Evolutionary conservation across 2,113 vertebrate genomes (phyloP).

Genomic region (Zosterops lateralis): DNA sequence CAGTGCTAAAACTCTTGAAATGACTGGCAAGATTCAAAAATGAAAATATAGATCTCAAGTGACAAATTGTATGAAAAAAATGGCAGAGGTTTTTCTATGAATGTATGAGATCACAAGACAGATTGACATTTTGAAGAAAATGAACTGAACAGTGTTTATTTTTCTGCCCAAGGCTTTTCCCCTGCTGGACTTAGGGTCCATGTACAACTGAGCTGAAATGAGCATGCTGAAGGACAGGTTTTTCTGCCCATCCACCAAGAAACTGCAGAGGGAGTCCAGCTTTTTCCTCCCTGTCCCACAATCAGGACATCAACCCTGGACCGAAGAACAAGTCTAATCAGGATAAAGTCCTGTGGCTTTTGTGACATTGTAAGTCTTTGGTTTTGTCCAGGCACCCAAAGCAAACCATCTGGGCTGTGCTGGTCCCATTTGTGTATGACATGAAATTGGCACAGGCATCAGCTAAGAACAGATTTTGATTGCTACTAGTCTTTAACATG

Average conservation of each 20-base stretch:
- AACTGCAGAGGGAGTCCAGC: not conserved
- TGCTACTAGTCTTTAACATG: not conserved
- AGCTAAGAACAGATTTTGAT: not conserved
- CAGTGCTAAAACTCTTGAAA: not conserved
- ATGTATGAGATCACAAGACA: not conserved
- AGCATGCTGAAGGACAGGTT: not conserved
- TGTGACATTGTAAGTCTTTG: not conserved
- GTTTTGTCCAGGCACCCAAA: not conserved
- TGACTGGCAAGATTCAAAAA: constrained; percentile 8
- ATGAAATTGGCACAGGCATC: not conserved
- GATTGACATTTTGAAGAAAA: not conserved
- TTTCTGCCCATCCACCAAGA: not conserved
- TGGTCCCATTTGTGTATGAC: not conserved
- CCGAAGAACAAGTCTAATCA: not conserved
- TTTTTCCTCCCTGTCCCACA: not conserved
- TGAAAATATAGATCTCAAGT: constrained; percentile 9
- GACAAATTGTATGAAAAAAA: not conserved
- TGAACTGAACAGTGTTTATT: not conserved
- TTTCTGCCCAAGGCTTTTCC: not conserved
- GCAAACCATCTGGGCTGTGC: not conserved
- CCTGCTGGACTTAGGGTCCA: not conserved
- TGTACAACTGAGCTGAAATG: not conserved
- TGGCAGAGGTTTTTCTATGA: not conserved
- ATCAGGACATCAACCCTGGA: not conserved
- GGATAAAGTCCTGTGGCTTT: not conserved